A percentile compares a stretch with the other conserved stretches of the same genome.
Evolutionary conservation across 2,888 invertebrate genomes (phyloP).

Genomic region (Eucriotettix oculatus): DNA sequence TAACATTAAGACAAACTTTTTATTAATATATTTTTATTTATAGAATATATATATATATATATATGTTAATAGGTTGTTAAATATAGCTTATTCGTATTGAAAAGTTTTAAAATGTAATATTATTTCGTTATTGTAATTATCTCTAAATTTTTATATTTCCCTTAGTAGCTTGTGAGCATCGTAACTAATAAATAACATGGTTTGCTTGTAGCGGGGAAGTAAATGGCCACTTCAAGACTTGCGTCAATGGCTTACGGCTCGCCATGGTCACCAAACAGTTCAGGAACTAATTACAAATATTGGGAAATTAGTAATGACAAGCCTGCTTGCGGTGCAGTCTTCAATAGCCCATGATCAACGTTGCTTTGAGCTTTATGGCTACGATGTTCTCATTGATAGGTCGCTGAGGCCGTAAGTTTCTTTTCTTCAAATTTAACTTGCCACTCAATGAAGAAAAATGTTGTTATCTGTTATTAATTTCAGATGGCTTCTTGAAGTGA

Average conservation of each 20-base stretch:
- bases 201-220: constrained; percentile 25
- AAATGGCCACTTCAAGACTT: constrained; percentile 38
- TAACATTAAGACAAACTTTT: too few relatives aligned
- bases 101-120: too few relatives aligned
- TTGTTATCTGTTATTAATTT: background rate
- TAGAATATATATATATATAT: too few relatives aligned
- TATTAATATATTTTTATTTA: too few relatives aligned
- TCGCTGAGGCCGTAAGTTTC: constrained; percentile 32
- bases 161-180: too few relatives aligned
- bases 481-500: constrained; percentile 40
- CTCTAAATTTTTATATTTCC: too few relatives aligned
- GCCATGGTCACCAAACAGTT: constrained; percentile 30
- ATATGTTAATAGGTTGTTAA: too few relatives aligned
- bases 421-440: background rate
- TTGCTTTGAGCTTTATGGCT: constrained; percentile 46
- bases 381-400: constrained; percentile 40
- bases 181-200: background rate
- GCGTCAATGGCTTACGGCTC: constrained; percentile 33
- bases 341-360: constrained; percentile 34
- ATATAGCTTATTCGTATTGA: too few relatives aligned
- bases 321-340: constrained; percentile 34
- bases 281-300: constrained; percentile 29
- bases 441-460: background rate
- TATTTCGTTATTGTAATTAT: too few relatives aligned
- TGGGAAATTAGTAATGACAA: constrained; percentile 35